phyloP scores from a whole-genome alignment of 2,113 vertebrate genomes.

The Cyprinodon brontotheroides region DNA sequence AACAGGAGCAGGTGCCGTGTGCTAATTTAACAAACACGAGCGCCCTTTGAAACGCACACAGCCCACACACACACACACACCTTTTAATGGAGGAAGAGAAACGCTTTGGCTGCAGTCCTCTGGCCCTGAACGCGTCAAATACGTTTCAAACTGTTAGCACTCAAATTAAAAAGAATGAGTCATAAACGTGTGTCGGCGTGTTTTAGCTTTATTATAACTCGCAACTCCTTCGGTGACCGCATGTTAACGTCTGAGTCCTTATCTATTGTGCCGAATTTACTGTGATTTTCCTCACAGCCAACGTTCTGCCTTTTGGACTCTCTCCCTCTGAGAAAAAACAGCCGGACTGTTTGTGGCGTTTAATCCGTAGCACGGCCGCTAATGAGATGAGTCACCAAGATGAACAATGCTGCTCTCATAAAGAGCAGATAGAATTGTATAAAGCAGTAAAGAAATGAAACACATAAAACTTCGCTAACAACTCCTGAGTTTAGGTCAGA shows the following conservation, averaged over 20 bases:
- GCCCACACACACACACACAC: neutral
- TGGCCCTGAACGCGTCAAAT: constrained; percentile 29
- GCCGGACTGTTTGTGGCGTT: constrained; percentile 1
- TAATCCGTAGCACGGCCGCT: constrained; percentile 1
- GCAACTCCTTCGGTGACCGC: neutral
- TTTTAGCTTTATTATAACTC: neutral
- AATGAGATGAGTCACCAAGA: constrained; percentile 16
- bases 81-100: neutral
- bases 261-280: neutral
- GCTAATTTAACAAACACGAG: neutral
- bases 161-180: constrained; percentile 28
- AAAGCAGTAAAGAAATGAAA: neutral
- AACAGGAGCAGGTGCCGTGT: neutral
- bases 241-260: neutral
- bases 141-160: constrained; percentile 39
- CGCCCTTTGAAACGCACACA: neutral
- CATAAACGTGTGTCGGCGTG: neutral
- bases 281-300: neutral
- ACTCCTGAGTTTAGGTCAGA: constrained; percentile 31
- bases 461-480: neutral
- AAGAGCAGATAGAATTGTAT: neutral
- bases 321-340: constrained; percentile 17
- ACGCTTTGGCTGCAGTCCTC: neutral
- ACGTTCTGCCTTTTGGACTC: neutral
- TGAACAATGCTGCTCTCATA: neutral